Conservation (phyloP, 2,888 invertebrate species). For the Diplolepis rosae region DNA sequence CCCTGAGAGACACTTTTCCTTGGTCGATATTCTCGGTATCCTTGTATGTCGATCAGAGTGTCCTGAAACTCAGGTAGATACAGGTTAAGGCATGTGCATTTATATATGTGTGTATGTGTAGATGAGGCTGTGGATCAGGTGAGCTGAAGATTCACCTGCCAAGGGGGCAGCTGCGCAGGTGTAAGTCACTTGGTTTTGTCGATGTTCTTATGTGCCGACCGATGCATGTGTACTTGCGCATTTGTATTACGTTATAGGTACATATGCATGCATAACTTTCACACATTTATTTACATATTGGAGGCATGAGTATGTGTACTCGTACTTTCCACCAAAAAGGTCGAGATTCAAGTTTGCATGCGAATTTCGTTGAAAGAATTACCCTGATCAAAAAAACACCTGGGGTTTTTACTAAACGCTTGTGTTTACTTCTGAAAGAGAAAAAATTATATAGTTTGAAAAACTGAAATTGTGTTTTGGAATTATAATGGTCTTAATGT, state of each 20-base stretch:
- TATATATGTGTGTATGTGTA: constrained; percentile 51
- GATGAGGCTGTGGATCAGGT: constrained; percentile 62
- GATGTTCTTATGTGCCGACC: constrained; percentile 54
- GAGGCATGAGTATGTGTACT: background rate
- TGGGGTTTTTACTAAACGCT: too few relatives aligned
- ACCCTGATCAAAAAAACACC: constrained; percentile 4
- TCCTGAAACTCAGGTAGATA: constrained; percentile 36
- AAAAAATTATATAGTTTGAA: too few relatives aligned
- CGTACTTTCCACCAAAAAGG: constrained; percentile 3
- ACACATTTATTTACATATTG: constrained; percentile 2
- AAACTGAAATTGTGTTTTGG: too few relatives aligned
- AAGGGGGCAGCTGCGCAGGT: constrained; percentile 70
- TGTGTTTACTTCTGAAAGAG: too few relatives aligned
- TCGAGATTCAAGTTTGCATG: constrained; percentile 18
- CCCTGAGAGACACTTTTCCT: constrained; percentile 52
- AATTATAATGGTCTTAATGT: too few relatives aligned
- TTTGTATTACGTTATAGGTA: background rate
- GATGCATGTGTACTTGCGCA: constrained; percentile 9
- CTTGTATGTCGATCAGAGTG: constrained; percentile 48
- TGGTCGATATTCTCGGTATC: constrained; percentile 45
- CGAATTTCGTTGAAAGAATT: background rate
- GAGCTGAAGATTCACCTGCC: constrained; percentile 71
- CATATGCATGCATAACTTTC: background rate
- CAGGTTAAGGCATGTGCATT: constrained; percentile 56
- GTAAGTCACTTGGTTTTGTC: constrained; percentile 60